Evolutionary conservation across 1,140 invertebrate species (phyloP).

Genomic region (Druon quercuslanigerum): DNA sequence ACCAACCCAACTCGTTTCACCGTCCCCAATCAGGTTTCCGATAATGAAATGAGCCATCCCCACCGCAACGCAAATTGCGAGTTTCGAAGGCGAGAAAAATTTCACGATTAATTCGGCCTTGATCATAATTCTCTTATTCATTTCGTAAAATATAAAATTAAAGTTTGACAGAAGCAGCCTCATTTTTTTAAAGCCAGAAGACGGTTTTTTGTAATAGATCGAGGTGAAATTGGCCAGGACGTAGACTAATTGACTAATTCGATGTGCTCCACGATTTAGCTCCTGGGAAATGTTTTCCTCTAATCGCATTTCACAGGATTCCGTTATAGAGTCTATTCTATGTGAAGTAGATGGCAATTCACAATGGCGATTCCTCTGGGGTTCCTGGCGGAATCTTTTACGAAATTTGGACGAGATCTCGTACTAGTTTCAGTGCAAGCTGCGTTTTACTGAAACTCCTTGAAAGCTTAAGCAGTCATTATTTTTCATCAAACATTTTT

Average conservation of each 20-base stretch:
- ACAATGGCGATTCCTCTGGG: slow-evolving; percentile 27
- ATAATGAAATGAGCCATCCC: slow-evolving; percentile 54
- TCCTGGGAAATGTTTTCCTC: slow-evolving; percentile 27
- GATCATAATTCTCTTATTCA: not conserved
- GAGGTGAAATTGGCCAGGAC: not conserved
- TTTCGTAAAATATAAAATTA: not conserved
- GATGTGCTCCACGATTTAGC: slow-evolving; percentile 8
- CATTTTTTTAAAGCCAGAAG: not conserved
- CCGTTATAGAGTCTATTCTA: not conserved
- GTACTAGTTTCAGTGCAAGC: not conserved
- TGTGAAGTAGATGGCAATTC: slow-evolving; percentile 25
- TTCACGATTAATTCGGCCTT: not conserved
- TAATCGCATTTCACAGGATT: slow-evolving; percentile 24
- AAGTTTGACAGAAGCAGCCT: not conserved
- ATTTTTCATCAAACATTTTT: not conserved
- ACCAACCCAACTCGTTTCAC: slow-evolving; percentile 40
- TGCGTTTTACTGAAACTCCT: not conserved
- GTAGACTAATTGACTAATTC: slow-evolving; percentile 16
- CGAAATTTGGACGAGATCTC: not conserved
- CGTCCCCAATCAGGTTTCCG: slow-evolving; percentile 56
- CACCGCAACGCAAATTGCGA: slow-evolving; percentile 28
- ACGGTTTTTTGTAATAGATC: not conserved
- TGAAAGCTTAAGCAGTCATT: not conserved
- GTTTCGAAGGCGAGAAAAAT: slow-evolving; percentile 39
- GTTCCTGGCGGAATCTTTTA: slow-evolving; percentile 6